Base-by-base conservation (phyloP, 1,140 invertebrate genomes). In the Euwallacea fornicatus region DNA sequence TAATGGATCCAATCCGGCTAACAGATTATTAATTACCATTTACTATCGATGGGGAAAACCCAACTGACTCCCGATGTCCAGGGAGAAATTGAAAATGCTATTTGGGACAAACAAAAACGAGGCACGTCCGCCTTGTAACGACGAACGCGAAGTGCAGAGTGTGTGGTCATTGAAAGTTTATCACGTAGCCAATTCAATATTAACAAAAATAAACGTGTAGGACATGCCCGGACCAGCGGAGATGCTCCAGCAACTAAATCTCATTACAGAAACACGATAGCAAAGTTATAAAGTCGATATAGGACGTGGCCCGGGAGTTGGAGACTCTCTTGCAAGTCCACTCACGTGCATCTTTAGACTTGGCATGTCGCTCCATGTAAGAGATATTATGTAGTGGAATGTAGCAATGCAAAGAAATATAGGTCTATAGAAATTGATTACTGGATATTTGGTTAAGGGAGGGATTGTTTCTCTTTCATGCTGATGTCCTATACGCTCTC, bases 181-280 rank as follows among this genome's bases (percentile, higher is more conserved):
- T 60, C 71, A 73, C 68, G 72, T 55, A 43, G 42, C 61, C 41
- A 63, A 67, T 69, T 75, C 61, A 69, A 69, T 72, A 74, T 68
- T 74, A 71, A 58, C 66, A 75, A 73, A 75, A 75, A 75, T 73
- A 73, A 67, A 73, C 50, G 68, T 50, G 73, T 55, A 64, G 55
- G 15, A 55, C 63, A 71, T 73, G 68, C 59, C 50, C 50, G 64
- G 71, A 43, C 61, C 56, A 63, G 74, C 54, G 16, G 16, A 66
- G 72, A 71, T 66, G 66, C 72, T 63, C 72, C 69, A 73, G 76
- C 76, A 77, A 73, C 76, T 75, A 77, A 77, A 77, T 77, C 74
- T 74, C 75, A 77, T 78, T 77, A 78, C 72, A 62, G 76, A 77
- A 77, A 78, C 76, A 77, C 76, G 76, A 78, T 77, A 78, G 73